These are phyloP conservation scores for Orchesellides sinensis DNA, from an alignment of 2,888 invertebrate species.

Conservation along the genomic window DNA sequence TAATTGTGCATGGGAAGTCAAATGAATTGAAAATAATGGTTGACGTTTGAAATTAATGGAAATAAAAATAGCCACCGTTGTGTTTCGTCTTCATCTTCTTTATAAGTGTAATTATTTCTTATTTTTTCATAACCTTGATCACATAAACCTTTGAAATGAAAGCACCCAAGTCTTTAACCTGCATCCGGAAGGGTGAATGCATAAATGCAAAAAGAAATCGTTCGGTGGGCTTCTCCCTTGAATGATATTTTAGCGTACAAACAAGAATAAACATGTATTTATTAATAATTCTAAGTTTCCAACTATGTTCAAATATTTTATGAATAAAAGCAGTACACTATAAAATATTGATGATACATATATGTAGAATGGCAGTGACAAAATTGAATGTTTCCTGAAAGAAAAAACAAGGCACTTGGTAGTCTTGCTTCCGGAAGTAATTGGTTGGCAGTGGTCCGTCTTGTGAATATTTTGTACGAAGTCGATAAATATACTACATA, in stretches of 20 bases:
- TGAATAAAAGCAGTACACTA: too few relatives aligned
- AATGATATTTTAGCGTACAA: background rate
- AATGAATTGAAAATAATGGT: background rate
- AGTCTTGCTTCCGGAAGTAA: conserved; percentile 2
- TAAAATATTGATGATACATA: too few relatives aligned
- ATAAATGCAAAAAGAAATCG: too few relatives aligned
- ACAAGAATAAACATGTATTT: background rate
- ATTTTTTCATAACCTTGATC: too few relatives aligned
- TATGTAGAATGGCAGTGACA: conserved; percentile 58
- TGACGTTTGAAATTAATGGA: conserved; percentile 33
- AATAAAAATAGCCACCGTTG: conserved; percentile 54
- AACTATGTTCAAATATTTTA: too few relatives aligned
- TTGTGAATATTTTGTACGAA: conserved; percentile 36
- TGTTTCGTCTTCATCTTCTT: conserved; percentile 47
- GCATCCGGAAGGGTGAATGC: too few relatives aligned
- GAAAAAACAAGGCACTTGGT: background rate
- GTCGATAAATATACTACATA: background rate
- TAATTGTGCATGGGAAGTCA: conserved; percentile 21
- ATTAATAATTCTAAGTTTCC: too few relatives aligned
- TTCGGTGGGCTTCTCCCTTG: too few relatives aligned
- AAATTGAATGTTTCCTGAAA: background rate
- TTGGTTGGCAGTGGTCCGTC: conserved; percentile 51
- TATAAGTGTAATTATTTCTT: too few relatives aligned
- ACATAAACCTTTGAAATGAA: too few relatives aligned
- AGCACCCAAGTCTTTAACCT: too few relatives aligned